A percentile compares a stretch with the other conserved stretches of the same genome.
These are phyloP conservation scores for Andrena marginata DNA, from an alignment of 2,888 invertebrate species.

Conservation along the genomic window DNA sequence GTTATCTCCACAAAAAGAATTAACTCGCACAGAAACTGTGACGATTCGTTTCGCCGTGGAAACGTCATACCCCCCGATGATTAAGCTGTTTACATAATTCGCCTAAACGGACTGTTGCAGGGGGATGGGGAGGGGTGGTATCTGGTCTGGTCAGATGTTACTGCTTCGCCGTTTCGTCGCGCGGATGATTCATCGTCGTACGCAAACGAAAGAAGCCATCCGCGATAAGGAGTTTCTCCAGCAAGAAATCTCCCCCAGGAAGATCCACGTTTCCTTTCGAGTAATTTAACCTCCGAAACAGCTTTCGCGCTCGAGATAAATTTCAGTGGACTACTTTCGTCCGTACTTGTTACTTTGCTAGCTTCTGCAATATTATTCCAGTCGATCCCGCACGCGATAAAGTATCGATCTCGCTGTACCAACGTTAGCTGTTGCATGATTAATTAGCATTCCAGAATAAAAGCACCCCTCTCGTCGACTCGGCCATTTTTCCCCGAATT, in stretches of 20 bases:
- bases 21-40: not conserved
- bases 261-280: not conserved
- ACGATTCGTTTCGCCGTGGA: not conserved
- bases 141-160: conserved; percentile 28
- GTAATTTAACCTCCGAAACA: conserved; percentile 1
- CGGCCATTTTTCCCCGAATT: no score
- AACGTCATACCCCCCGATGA: conserved; percentile 31
- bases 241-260: not conserved
- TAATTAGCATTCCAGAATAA: conserved; percentile 3
- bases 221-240: not conserved
- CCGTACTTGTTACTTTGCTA: not conserved
- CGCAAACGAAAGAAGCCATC: not conserved
- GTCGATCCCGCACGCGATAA: not conserved
- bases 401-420: not conserved
- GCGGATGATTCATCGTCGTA: conserved; percentile 32
- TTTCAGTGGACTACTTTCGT: not conserved
- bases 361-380: not conserved
- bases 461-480: not conserved
- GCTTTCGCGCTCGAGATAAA: not conserved
- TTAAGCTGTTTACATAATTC: conserved; percentile 53
- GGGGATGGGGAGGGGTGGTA: not conserved
- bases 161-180: not conserved
- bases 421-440: not conserved
- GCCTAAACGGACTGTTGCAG: conserved; percentile 3
- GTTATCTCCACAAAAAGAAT: not conserved